Evolutionary conservation across 2,113 vertebrate species (phyloP).

Genomic region (Sigmodon hispidus): DNA sequence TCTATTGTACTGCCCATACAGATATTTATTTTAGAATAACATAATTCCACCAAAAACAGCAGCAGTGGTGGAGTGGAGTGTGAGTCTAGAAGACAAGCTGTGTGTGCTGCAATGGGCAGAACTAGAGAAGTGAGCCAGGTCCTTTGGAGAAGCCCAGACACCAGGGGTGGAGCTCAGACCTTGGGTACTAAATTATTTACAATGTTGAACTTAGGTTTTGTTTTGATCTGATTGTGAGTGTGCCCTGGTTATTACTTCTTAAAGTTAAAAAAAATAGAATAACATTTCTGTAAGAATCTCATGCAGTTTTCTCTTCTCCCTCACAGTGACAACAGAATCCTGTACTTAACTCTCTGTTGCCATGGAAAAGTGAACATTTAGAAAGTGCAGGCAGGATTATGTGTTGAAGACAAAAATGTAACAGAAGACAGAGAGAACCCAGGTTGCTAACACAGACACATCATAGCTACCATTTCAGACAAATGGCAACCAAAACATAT

Average conservation of each 20-base stretch:
- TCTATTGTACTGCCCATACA: background rate
- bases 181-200: too few species aligned
- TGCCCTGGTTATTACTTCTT: too few species aligned
- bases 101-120: too few species aligned
- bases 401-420: constrained; percentile 54
- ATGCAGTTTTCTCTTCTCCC: constrained; percentile 54
- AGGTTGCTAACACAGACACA: constrained; percentile 13
- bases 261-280: too few species aligned
- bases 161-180: too few species aligned
- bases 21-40: constrained; percentile 55
- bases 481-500: constrained; percentile 31
- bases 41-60: too few species aligned
- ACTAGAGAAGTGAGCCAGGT: too few species aligned
- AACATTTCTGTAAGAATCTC: constrained; percentile 53
- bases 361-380: constrained; percentile 59
- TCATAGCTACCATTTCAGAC: background rate
- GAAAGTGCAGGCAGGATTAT: constrained; percentile 55
- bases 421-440: constrained; percentile 17
- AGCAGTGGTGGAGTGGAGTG: too few species aligned
- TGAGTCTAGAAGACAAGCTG: too few species aligned
- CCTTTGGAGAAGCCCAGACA: too few species aligned
- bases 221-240: too few species aligned
- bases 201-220: too few species aligned
- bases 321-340: constrained; percentile 31
- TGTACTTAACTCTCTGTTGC: constrained; percentile 65